Evolutionary conservation across 2,888 invertebrate species (phyloP).

Genomic region (Zaprionus bogoriensis): DNA sequence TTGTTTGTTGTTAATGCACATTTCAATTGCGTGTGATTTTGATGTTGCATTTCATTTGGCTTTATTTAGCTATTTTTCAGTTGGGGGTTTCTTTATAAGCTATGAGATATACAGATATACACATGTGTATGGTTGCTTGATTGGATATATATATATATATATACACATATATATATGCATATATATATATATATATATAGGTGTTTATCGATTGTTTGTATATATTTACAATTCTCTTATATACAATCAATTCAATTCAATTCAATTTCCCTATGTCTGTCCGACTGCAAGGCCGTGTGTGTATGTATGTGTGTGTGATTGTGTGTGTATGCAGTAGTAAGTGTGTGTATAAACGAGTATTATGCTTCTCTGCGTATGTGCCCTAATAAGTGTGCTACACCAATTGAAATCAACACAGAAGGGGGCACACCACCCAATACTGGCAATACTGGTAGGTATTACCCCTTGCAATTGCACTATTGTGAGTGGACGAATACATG

Average conservation of each 20-base stretch:
- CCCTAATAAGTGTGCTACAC: neutral
- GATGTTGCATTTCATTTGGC: slow-evolving; percentile 11
- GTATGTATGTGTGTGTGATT: slow-evolving; percentile 1
- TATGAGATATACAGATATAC: slow-evolving; percentile 17
- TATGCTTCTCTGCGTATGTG: neutral
- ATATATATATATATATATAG: slow-evolving; percentile 4
- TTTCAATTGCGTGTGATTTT: slow-evolving; percentile 32
- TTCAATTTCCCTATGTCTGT: slow-evolving; percentile 30
- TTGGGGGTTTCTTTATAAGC: slow-evolving; percentile 15
- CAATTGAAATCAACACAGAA: too few relatives aligned
- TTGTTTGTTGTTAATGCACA: slow-evolving; percentile 49
- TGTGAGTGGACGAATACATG: too few relatives aligned
- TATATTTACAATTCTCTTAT: slow-evolving; percentile 13
- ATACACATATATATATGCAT: neutral
- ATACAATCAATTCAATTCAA: slow-evolving; percentile 17
- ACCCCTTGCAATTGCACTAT: too few relatives aligned
- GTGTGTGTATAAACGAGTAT: too few relatives aligned
- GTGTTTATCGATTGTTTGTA: neutral
- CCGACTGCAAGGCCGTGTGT: slow-evolving; percentile 18
- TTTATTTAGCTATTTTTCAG: slow-evolving; percentile 14
- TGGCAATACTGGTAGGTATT: too few relatives aligned
- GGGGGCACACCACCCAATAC: too few relatives aligned
- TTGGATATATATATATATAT: slow-evolving; percentile 5
- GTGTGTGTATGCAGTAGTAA: neutral
- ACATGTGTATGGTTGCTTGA: slow-evolving; percentile 7